Base-by-base conservation (phyloP, 2,113 vertebrate species). In the Merops nubicus region DNA sequence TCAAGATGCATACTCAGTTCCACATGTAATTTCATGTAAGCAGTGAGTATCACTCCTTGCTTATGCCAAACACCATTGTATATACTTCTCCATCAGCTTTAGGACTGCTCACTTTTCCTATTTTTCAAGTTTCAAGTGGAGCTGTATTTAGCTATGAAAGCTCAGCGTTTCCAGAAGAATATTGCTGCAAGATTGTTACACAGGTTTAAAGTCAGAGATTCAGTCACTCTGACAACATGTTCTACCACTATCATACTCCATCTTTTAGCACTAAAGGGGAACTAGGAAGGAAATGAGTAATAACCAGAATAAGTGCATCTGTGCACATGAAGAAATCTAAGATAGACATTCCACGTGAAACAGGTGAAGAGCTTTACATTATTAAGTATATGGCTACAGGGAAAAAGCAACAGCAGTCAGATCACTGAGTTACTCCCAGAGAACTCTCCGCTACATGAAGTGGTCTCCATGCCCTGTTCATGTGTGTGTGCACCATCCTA, bases 401-500 rank as follows among this genome's bases (percentile, higher is more conserved):
- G 17, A 5, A 31, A 51, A 89, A 89, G 68, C 53, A 29, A 29
- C 42, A 56, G 11, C 72, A 81, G 33, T 47, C 57, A 57, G 18
- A 51, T 36, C 25, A 38, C 25, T 68, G 8, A 56, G 57, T 53
- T 85, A 48, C 25, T 67, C n/a, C 40, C 34, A 34, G 23, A 67
- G 12, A 57, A 34, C 40, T 50, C 40, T 17, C 19, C 10, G 7
- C 28, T 56, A 51, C 16, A 26, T 23, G 12, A 43, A 76, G 26
- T 6, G 18, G 9, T 23, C 15, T 38, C 22, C 19, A 33, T 1
- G 0, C 40, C 31, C 57, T 38, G 8, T 34, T 54, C 26, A 23
- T 1, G 0, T 64, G 69, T 38, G 80, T 67, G 45, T 7, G 33
- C 29, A 15, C 28, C 1, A 2, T 15, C 28, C 40, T 15, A n/a